Evolutionary conservation across 2,797 vertebrate genomes (phyloP).

Genomic region (Heterohyrax brucei): DNA sequence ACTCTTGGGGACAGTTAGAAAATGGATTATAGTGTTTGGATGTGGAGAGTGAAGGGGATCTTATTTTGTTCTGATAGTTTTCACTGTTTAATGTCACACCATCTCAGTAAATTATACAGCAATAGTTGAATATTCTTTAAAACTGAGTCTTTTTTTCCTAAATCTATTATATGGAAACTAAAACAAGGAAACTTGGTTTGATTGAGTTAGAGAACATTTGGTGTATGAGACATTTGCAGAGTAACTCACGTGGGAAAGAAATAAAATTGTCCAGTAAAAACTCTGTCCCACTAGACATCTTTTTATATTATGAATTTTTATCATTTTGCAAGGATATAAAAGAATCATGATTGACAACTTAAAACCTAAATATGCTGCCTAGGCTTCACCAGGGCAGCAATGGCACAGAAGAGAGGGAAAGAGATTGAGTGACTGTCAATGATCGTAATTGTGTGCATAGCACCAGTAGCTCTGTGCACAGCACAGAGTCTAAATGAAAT

Average conservation of each 20-base stretch:
- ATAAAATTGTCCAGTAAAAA: slow-evolving; percentile 62
- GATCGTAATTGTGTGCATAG: slow-evolving; percentile 63
- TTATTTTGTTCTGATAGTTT: slow-evolving; percentile 64
- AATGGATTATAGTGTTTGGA: slow-evolving; percentile 58
- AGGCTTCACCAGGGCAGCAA: slow-evolving; percentile 64
- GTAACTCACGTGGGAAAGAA: slow-evolving; percentile 40
- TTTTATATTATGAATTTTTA: slow-evolving; percentile 79
- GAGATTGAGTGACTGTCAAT: slow-evolving; percentile 76
- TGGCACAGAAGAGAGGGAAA: slow-evolving; percentile 61
- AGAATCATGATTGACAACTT: slow-evolving; percentile 83
- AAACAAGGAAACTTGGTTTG: slow-evolving; percentile 53
- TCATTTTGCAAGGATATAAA: slow-evolving; percentile 73
- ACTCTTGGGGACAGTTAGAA: slow-evolving; percentile 51
- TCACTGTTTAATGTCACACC: slow-evolving; percentile 56
- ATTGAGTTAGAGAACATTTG: slow-evolving; percentile 39
- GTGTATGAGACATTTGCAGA: neutral
- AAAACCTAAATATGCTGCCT: slow-evolving; percentile 73
- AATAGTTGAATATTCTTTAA: slow-evolving; percentile 30
- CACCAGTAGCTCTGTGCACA: neutral
- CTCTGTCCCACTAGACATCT: slow-evolving; percentile 60
- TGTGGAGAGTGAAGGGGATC: neutral
- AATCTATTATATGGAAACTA: slow-evolving; percentile 31
- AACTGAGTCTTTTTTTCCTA: slow-evolving; percentile 49
- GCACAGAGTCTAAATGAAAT: slow-evolving; percentile 65
- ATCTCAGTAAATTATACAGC: slow-evolving; percentile 15